These are phyloP conservation scores for Chelidonichthys spinosus DNA, from an alignment of 2,797 vertebrate genomes.

Conservation along the genomic window DNA sequence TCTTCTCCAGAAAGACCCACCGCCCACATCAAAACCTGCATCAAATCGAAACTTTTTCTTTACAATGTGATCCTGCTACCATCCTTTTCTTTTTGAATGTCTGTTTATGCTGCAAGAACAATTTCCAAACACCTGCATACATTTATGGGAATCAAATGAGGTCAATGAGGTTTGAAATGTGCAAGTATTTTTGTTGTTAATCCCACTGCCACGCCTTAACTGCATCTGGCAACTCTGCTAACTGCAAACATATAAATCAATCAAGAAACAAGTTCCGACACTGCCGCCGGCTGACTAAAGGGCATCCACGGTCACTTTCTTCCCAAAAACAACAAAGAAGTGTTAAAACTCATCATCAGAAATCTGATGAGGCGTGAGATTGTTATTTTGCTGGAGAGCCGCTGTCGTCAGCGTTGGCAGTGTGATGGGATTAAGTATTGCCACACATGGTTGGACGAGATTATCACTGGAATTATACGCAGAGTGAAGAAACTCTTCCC, in stretches of 20 bases:
- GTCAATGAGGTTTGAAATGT: not conserved
- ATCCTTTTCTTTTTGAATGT: not conserved
- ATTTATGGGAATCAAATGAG: not conserved
- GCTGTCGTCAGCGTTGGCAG: not conserved
- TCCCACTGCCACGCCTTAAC: not conserved
- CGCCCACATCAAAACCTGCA: too few species aligned
- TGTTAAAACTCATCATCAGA: not conserved
- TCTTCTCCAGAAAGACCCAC: too few species aligned
- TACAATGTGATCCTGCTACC: too few species aligned
- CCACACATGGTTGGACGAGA: not conserved
- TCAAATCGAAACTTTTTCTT: too few species aligned
- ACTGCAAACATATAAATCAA: too few species aligned
- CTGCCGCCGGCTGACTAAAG: not conserved
- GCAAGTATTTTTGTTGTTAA: not conserved
- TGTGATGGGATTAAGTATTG: not conserved
- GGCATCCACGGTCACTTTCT: not conserved
- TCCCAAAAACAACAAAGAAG: too few species aligned
- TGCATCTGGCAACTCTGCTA: not conserved
- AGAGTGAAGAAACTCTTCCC: not conserved
- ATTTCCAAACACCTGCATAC: too few species aligned
- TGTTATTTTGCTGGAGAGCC: not conserved
- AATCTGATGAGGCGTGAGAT: not conserved
- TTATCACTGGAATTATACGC: not conserved
- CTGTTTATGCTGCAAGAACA: not conserved
- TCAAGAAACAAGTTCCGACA: constrained; percentile 7